These are phyloP conservation scores for Sinocyclocheilus grahami DNA, from an alignment of 2,113 vertebrate species.

Conservation along the genomic window DNA sequence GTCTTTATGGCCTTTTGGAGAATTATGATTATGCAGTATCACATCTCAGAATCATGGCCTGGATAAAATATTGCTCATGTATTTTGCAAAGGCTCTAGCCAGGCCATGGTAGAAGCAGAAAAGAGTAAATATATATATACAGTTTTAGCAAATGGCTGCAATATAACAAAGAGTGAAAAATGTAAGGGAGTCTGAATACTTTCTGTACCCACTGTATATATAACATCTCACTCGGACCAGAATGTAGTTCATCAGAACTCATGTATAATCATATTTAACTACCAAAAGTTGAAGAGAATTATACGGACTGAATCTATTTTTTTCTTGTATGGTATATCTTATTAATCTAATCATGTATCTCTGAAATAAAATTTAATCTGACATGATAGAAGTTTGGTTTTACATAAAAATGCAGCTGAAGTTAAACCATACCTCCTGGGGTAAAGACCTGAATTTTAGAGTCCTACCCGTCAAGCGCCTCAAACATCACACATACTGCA, in stretches of 20 bases:
- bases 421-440: constrained; percentile 1
- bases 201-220: too few relatives aligned
- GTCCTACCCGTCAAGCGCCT: neutral
- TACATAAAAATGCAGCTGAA: constrained; percentile 3
- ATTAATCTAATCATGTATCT: neutral
- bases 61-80: constrained; percentile 14
- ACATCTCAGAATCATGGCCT: too few relatives aligned
- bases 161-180: too few relatives aligned
- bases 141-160: too few relatives aligned
- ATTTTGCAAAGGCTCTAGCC: constrained; percentile 18
- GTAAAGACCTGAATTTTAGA: neutral
- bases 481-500: constrained; percentile 25
- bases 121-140: neutral
- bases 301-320: neutral
- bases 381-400: neutral
- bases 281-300: neutral
- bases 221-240: neutral
- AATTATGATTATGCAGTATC: neutral
- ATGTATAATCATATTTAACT: neutral
- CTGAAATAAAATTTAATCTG: neutral
- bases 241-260: neutral
- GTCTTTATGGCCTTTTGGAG: constrained; percentile 1
- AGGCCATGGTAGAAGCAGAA: neutral
- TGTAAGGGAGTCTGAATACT: too few relatives aligned
- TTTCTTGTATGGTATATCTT: neutral